Conservation (phyloP, 2,113 vertebrate species). For the Malurus melanocephalus region DNA sequence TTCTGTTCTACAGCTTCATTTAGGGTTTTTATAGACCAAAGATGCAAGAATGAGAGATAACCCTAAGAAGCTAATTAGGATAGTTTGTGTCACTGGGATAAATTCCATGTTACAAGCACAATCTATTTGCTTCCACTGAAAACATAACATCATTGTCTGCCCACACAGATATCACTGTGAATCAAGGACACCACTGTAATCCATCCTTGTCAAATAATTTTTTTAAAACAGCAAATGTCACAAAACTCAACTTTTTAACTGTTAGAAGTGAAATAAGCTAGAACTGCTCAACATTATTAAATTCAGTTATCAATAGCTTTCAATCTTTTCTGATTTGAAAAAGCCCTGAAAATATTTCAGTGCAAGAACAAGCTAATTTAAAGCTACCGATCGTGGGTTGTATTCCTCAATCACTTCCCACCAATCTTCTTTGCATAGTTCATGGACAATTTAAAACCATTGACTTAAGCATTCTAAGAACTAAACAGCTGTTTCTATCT, state of each 20-base stretch:
- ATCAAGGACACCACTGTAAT: neutral
- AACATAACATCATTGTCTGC: neutral
- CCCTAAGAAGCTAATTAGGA: neutral
- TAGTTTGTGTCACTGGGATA: neutral
- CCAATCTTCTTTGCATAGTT: constrained; percentile 25
- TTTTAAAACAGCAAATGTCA: neutral
- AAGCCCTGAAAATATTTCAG: neutral
- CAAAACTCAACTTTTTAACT: neutral
- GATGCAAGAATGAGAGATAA: neutral
- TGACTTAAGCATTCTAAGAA: neutral
- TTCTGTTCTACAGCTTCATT: neutral
- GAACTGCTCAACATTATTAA: neutral
- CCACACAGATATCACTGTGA: neutral
- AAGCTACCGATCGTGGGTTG: neutral
- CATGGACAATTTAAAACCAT: constrained; percentile 4
- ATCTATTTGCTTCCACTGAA: neutral
- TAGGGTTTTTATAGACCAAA: neutral
- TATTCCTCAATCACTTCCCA: constrained; percentile 14
- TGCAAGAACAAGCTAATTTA: neutral
- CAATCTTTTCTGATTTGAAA: neutral
- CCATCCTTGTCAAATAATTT: neutral
- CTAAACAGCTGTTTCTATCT: constrained; percentile 3
- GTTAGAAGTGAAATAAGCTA: neutral
- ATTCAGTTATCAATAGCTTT: neutral
- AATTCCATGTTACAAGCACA: neutral